Conservation (phyloP, 2,113 vertebrate species). For the Catharus minimus region DNA sequence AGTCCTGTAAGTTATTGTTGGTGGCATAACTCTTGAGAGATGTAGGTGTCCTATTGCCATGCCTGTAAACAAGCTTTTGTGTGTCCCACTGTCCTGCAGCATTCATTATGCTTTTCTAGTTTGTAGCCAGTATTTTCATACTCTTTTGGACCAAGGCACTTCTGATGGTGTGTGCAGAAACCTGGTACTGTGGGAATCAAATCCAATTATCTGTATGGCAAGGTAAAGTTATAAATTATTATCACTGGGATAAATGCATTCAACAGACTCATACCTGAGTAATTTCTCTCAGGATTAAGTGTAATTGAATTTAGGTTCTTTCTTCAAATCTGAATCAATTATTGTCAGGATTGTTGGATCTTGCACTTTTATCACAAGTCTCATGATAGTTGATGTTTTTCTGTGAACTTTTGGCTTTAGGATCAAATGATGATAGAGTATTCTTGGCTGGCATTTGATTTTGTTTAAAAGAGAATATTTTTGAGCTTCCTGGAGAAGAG, state of each 20-base stretch:
- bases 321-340: constrained; percentile 3
- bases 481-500: not conserved
- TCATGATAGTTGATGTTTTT: not conserved
- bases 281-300: not conserved
- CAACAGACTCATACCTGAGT: not conserved
- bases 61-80: not conserved
- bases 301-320: not conserved
- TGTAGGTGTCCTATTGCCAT: not conserved
- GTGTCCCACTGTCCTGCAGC: not conserved
- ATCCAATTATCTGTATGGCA: constrained; percentile 13
- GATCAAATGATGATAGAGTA: not conserved
- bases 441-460: not conserved
- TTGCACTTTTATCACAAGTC: not conserved
- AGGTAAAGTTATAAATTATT: constrained; percentile 20
- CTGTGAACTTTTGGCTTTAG: not conserved
- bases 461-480: not conserved
- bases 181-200: not conserved
- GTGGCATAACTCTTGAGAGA: not conserved
- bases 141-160: not conserved
- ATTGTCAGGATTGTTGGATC: not conserved
- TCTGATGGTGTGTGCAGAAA: not conserved
- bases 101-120: not conserved
- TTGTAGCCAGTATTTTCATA: not conserved
- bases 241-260: not conserved
- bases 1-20: not conserved